These are phyloP conservation scores for Cacatua alba DNA, from an alignment of 2,113 vertebrate genomes.

Conservation along the genomic window DNA sequence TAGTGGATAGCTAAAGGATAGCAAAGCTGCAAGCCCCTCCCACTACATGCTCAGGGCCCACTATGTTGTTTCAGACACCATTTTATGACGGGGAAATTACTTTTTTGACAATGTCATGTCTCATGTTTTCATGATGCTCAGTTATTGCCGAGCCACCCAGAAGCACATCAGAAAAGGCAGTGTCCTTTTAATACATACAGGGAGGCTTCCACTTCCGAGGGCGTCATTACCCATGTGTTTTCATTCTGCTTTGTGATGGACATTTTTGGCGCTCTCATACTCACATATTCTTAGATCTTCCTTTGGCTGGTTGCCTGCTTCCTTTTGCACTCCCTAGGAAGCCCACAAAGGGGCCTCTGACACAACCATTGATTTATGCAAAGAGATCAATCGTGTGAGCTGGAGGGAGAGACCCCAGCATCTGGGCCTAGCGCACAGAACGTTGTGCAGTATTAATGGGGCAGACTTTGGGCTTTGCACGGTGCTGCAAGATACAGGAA, in stretches of 20 bases:
- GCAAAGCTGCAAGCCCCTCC: background rate
- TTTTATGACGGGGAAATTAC: background rate
- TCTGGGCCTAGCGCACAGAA: background rate
- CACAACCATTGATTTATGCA: background rate
- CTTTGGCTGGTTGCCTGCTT: background rate
- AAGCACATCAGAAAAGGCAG: background rate
- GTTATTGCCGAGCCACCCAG: background rate
- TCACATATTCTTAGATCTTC: background rate
- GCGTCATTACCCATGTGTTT: background rate
- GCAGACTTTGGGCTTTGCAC: background rate
- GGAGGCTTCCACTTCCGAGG: background rate
- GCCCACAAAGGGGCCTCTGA: accelerated
- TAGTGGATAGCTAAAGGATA: background rate
- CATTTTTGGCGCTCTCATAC: background rate
- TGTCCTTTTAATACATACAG: background rate
- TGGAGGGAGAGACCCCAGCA: background rate
- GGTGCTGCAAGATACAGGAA: background rate
- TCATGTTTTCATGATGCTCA: background rate
- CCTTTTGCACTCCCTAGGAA: background rate
- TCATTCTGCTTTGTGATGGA: background rate
- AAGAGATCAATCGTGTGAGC: background rate
- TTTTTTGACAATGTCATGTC: background rate
- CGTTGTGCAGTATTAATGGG: background rate
- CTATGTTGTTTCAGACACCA: background rate
- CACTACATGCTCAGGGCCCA: no score